Conservation (phyloP, 2,888 invertebrate genomes). For the Pomacea canaliculata region DNA sequence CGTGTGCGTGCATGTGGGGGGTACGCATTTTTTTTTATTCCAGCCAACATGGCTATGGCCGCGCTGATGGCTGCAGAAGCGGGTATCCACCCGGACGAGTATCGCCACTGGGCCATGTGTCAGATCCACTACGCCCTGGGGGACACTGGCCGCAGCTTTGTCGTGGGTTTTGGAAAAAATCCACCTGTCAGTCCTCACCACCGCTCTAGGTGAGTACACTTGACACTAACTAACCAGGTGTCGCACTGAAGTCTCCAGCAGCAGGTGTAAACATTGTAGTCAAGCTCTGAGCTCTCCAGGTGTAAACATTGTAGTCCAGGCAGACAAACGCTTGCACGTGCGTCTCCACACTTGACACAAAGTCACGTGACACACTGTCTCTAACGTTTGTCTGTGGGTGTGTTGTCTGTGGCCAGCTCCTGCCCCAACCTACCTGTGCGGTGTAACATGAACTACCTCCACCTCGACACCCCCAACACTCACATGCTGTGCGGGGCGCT, state of each 20-base stretch:
- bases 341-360: no score
- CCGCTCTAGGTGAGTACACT: constrained; percentile 35
- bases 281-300: no score
- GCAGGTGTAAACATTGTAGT: no score
- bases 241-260: background rate
- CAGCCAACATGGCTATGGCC: constrained; percentile 14
- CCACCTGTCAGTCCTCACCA: constrained; percentile 47
- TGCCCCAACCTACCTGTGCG: constrained; percentile 55
- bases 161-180: constrained; percentile 46
- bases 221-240: no score
- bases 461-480: constrained; percentile 46
- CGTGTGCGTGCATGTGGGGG: no score
- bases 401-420: constrained; percentile 44
- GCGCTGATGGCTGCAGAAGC: constrained; percentile 52
- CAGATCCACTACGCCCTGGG: constrained; percentile 64
- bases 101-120: constrained; percentile 53
- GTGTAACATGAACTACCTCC: constrained; percentile 44
- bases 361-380: no score
- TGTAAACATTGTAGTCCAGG: no score
- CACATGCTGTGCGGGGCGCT: constrained; percentile 61
- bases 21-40: no score
- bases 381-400: no score
- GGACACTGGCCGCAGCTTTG: constrained; percentile 52
- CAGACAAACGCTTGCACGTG: no score
- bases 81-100: constrained; percentile 46